phyloP scores from a whole-genome alignment of 2,797 vertebrate species.

The Hafferia zeledoni region DNA sequence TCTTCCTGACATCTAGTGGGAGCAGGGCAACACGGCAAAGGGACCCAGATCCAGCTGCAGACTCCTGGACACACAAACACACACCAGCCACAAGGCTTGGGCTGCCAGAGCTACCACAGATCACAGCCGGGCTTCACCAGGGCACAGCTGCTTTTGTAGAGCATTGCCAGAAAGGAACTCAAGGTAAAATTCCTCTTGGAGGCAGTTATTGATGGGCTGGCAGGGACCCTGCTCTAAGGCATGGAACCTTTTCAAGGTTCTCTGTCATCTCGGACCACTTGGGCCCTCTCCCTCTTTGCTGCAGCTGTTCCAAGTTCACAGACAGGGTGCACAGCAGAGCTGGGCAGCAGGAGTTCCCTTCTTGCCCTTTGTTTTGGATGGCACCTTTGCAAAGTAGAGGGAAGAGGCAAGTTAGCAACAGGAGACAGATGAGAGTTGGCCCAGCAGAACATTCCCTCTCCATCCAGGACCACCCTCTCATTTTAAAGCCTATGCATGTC shows the following conservation, averaged over 20 bases:
- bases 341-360: not conserved
- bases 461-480: not conserved
- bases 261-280: not conserved
- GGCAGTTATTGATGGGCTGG: too few relatives aligned
- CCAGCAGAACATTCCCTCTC: not conserved
- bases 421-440: not conserved
- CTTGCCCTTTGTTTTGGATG: not conserved
- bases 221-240: not conserved
- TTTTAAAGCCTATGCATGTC: accelerated
- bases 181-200: not conserved
- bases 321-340: not conserved
- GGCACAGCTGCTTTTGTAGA: not conserved
- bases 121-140: not conserved
- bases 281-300: not conserved
- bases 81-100: accelerated
- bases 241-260: not conserved
- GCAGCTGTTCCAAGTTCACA: not conserved
- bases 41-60: not conserved
- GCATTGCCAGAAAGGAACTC: not conserved
- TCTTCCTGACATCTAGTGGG: conserved; percentile 68
- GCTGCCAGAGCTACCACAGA: not conserved
- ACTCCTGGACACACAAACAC: not conserved
- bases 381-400: not conserved
- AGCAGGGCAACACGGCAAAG: not conserved
- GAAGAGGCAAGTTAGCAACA: not conserved